These are phyloP conservation scores for Yponomeuta sedellus DNA, from an alignment of 2,888 invertebrate genomes.

Conservation along the genomic window DNA sequence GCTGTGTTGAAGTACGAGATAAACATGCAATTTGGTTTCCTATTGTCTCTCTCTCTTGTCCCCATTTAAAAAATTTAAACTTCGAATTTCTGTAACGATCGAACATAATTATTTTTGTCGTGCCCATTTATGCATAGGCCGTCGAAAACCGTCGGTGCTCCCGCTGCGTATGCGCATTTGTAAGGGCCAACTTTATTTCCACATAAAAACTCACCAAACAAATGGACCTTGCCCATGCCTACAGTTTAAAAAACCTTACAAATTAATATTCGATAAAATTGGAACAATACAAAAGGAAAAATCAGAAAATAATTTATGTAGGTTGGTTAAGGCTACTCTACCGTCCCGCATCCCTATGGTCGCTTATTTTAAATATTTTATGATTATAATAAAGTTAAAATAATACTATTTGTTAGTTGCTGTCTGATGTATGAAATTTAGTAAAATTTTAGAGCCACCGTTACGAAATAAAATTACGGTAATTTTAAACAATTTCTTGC, in stretches of 20 bases:
- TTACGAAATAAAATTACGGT: no score
- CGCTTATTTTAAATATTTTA: no score
- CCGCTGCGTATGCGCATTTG: slow-evolving; percentile 47
- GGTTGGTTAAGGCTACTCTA: neutral
- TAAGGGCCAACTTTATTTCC: slow-evolving; percentile 52
- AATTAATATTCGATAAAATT: slow-evolving; percentile 5
- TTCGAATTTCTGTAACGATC: slow-evolving; percentile 4
- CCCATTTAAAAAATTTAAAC: neutral
- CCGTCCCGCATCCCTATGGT: no score
- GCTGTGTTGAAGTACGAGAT: neutral
- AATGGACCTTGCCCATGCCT: slow-evolving; percentile 21
- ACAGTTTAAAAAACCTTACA: neutral
- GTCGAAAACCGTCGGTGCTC: slow-evolving; percentile 18
- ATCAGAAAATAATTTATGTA: neutral
- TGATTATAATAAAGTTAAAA: no score
- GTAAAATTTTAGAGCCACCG: no score
- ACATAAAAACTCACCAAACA: slow-evolving; percentile 55
- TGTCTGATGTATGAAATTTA: no score
- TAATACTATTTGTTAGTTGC: no score
- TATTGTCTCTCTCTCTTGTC: slow-evolving; percentile 8
- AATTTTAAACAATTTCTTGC: no score
- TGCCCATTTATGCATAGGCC: slow-evolving; percentile 13
- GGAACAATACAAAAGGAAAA: neutral
- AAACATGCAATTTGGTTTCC: neutral
- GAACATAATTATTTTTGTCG: slow-evolving; percentile 9